Percentiles rank a stretch among this genome's conserved stretches.
Evolutionary conservation across 53 echinoderm and acorn worm genomes (phyloP).

Genomic region (Crossaster papposus): DNA sequence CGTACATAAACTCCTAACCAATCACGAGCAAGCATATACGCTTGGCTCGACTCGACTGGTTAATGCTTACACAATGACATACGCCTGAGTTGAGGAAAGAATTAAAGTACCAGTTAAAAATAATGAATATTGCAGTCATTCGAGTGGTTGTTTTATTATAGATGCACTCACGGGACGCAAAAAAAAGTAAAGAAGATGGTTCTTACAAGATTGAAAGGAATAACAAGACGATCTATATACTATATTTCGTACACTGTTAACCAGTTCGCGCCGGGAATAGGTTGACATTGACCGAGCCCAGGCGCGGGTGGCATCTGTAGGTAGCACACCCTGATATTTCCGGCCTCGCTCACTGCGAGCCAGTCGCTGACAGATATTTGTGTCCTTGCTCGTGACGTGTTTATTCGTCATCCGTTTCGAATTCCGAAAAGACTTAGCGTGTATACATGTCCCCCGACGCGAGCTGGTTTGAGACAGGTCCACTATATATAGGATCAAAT

Average conservation of each 20-base stretch:
- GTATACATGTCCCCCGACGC: too few relatives aligned
- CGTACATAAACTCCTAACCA: background rate
- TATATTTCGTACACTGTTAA: background rate
- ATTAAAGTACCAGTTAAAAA: background rate
- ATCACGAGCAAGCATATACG: background rate
- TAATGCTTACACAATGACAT: background rate
- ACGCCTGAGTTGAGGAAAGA: constrained; percentile 2
- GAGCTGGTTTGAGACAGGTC: too few relatives aligned
- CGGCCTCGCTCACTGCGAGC: too few relatives aligned
- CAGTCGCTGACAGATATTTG: too few relatives aligned
- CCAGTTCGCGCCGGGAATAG: too few relatives aligned
- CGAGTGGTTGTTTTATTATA: background rate
- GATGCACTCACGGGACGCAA: background rate
- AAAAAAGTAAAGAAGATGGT: background rate
- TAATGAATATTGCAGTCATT: background rate
- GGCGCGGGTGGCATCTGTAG: too few relatives aligned
- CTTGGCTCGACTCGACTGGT: background rate
- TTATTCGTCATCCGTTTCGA: too few relatives aligned
- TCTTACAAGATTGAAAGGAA: background rate
- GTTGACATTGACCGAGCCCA: too few relatives aligned
- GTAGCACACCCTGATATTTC: too few relatives aligned
- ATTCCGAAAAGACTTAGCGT: too few relatives aligned
- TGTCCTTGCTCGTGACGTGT: too few relatives aligned
- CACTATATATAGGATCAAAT: background rate
- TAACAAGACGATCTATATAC: background rate